A percentile compares a stretch with the other conserved stretches of the same genome.
Evolutionary conservation across 2,888 invertebrate species (phyloP).

Genomic region (Torymus auratus): DNA sequence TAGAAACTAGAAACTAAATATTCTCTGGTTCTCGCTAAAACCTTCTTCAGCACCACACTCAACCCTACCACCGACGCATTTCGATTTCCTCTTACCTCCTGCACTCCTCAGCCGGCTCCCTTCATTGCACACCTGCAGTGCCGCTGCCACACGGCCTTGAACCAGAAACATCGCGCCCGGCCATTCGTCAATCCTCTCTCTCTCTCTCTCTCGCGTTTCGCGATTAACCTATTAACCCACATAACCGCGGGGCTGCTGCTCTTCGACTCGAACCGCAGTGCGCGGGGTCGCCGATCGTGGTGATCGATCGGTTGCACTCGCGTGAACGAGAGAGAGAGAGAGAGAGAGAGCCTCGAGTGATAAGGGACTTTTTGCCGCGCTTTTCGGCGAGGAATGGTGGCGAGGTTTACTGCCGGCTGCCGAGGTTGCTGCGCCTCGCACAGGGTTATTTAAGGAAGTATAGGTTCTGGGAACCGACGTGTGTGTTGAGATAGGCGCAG

Average conservation of each 20-base stretch:
- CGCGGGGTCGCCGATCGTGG: too few species aligned
- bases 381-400: too few species aligned
- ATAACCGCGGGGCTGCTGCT: background rate
- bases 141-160: conserved; percentile 32
- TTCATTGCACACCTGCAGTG: too few species aligned
- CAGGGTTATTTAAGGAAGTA: background rate
- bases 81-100: conserved; percentile 22
- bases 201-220: background rate
- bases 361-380: too few species aligned
- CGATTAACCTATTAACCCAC: conserved; percentile 47
- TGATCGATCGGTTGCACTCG: too few species aligned
- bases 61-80: background rate
- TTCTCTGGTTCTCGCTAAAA: too few species aligned
- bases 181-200: conserved; percentile 45
- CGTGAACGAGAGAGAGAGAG: too few species aligned
- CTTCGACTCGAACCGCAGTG: too few species aligned
- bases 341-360: too few species aligned
- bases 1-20: too few species aligned
- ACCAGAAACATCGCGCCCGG: conserved; percentile 58
- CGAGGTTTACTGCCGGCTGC: background rate
- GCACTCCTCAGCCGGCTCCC: too few species aligned
- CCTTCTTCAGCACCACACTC: too few species aligned
- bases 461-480: background rate
- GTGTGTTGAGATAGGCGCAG: background rate
- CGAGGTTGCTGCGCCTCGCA: background rate